Conservation (phyloP, 2,113 vertebrate genomes). For the Vidua macroura region DNA sequence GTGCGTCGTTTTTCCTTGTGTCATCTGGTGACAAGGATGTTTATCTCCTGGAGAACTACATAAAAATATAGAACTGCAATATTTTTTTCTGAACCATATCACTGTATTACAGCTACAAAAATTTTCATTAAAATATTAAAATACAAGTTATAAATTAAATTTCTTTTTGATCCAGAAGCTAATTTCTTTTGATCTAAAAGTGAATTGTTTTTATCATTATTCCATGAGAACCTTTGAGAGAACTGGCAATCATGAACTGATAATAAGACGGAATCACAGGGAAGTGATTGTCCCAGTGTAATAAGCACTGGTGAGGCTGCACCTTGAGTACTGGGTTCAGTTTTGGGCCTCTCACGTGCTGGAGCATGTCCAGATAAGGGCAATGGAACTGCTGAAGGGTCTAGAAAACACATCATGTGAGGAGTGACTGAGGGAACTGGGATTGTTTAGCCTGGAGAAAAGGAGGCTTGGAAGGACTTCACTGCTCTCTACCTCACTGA, state of each 20-base stretch:
- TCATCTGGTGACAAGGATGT: background rate
- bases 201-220: background rate
- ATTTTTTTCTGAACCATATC: background rate
- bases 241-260: background rate
- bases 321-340: background rate
- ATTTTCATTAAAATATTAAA: background rate
- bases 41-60: background rate
- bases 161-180: background rate
- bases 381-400: background rate
- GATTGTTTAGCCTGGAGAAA: background rate
- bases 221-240: background rate
- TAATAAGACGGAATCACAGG: background rate
- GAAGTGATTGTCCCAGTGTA: background rate
- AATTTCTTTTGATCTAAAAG: background rate
- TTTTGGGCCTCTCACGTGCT: background rate
- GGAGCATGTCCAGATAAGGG: background rate
- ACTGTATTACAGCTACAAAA: background rate
- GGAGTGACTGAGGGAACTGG: fast-evolving
- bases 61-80: background rate
- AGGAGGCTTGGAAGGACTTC: background rate
- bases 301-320: background rate
- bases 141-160: background rate
- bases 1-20: no score
- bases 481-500: background rate
- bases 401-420: background rate